Evolutionary conservation across 1,140 invertebrate species (phyloP), one percentile per base, ranked within the genome.

Genomic region (Trichonephila clavata): DNA sequence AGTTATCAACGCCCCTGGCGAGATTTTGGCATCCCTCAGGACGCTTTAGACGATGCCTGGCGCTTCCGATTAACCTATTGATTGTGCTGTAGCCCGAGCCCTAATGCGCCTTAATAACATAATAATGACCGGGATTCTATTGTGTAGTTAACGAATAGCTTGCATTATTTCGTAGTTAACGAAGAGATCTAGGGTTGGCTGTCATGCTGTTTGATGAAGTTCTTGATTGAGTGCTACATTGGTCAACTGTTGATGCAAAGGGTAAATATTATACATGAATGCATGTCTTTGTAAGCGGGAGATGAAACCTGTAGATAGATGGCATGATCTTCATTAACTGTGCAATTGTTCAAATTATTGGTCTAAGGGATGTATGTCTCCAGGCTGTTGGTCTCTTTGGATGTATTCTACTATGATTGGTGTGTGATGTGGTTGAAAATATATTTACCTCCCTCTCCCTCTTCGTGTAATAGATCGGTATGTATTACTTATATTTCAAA

Each of bases 1-100:
- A 77, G 71, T 77, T 77, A 77, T 77, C 71, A 77, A 77, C 71
- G 71, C 71, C 71, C 71, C 71, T 77, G 71, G 71, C 71, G 71
- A 77, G 71, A 77, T 77, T 77, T 77, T 27, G 71, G 71, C 71
- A 77, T 77, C 24, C 68, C 71, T 77, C 71, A 32, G 71, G 71
- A 27, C 71, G 71, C 71, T 77, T 77, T 77, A 77, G 27, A 27
- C 32, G 71, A 77, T 27, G 71, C 71, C 71, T 77, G 71, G 71
- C 71, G 32, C 71, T 77, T 77, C 71, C 71, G 71, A 77, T 77
- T 77, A 77, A 77, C 71, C 71, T 77, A 77, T 77, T 77, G 71
- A 77, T 77, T 77, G 71, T 5, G 27, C 71, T 32, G 71, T 77
- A 77, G 71, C 27, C 71, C 27, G 71, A 13, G 71, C 16, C 71